Percentiles rank a stretch among this genome's conserved stretches.
Evolutionary conservation across 2,113 vertebrate genomes (phyloP).

Genomic region (Dicentrarchus labrax): DNA sequence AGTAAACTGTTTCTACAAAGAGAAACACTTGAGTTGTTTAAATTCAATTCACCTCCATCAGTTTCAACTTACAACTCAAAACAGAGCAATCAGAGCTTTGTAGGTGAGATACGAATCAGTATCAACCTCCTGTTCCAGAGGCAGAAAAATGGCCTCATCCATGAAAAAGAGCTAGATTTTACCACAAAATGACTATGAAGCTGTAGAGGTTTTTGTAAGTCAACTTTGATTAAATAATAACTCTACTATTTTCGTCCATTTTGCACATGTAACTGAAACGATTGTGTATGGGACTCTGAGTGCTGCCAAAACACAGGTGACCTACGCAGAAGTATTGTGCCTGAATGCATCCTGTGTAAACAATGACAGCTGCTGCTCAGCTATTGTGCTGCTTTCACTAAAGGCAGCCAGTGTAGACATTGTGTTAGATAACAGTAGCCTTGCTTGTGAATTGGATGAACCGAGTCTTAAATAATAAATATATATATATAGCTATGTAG

Average conservation of each 20-base stretch:
- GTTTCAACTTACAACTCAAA: neutral
- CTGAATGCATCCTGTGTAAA: slow-evolving; percentile 7
- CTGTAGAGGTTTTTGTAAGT: neutral
- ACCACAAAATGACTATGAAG: neutral
- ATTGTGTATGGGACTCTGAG: neutral
- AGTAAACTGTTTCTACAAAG: neutral
- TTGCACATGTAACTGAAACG: neutral
- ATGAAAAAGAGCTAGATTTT: neutral
- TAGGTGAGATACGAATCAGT: neutral
- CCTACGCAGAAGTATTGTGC: neutral
- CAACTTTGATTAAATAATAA: neutral
- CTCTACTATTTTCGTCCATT: neutral
- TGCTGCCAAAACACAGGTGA: neutral
- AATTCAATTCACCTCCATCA: neutral
- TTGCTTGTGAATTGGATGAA: neutral
- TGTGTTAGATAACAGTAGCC: neutral
- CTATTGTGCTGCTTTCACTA: neutral
- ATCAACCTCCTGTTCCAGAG: neutral
- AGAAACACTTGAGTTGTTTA: neutral
- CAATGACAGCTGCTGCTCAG: slow-evolving; percentile 8
- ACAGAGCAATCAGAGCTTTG: neutral
- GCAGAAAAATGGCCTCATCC: neutral
- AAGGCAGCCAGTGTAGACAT: neutral
- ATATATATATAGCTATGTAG: too few relatives aligned
- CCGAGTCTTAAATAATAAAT: too few relatives aligned